phyloP scores from a whole-genome alignment of 2,888 invertebrate genomes.

The Polyommatus icarus region DNA sequence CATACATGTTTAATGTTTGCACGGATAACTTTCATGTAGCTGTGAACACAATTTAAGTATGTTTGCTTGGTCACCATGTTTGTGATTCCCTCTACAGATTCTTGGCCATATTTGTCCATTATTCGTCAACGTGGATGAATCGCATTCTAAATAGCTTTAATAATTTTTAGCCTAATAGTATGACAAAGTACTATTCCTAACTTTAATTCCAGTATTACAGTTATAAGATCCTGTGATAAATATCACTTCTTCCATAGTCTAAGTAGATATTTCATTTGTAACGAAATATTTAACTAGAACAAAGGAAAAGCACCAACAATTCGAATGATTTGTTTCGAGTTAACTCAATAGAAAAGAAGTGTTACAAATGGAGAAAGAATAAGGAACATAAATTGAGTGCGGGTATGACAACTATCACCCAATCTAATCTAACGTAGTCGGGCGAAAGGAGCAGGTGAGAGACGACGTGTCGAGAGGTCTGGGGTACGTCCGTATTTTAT shows the following conservation, averaged over 20 bases:
- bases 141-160: no score
- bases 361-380: conserved; percentile 33
- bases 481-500: conserved; percentile 46
- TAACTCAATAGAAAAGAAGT: conserved; percentile 5
- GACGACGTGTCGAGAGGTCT: conserved; percentile 49
- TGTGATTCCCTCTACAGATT: no score
- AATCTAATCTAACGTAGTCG: conserved; percentile 48
- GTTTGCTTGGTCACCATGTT: no score
- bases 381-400: conserved; percentile 45
- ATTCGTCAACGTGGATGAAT: no score
- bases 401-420: conserved; percentile 47
- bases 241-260: no score
- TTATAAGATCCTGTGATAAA: no score
- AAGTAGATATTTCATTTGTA: no score
- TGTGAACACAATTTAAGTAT: not conserved
- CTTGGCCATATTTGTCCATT: no score
- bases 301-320: not conserved
- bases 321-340: not conserved
- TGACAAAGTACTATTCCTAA: no score
- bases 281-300: not conserved
- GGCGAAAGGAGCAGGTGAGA: conserved; percentile 47
- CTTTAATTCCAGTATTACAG: no score
- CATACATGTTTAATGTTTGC: not conserved
- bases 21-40: not conserved
- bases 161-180: no score